Evolutionary conservation across 1,140 invertebrate genomes (phyloP).

Genomic region (Scaptodrosophila lebanonensis): DNA sequence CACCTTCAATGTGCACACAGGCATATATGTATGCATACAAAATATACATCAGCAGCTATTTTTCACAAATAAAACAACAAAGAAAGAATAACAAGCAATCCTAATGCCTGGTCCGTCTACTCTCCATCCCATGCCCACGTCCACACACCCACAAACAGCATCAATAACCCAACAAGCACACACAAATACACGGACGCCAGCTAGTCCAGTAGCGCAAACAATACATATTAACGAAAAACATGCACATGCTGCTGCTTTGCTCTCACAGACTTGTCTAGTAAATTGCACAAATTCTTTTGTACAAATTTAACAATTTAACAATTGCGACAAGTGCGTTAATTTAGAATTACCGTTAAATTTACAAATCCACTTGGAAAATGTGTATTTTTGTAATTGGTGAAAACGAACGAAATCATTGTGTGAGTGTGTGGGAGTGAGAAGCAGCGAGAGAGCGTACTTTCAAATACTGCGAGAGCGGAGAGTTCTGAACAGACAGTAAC

Average conservation of each 20-base stretch:
- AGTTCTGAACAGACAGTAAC: too few species aligned
- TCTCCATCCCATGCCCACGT: conserved; percentile 18
- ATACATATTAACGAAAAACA: conserved; percentile 20
- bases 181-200: background rate
- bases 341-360: conserved; percentile 42
- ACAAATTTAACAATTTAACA: conserved; percentile 44
- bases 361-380: conserved; percentile 31
- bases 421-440: background rate
- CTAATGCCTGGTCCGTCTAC: conserved; percentile 47
- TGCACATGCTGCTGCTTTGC: too few species aligned
- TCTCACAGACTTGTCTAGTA: background rate
- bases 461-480: too few species aligned
- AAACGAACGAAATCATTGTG: background rate
- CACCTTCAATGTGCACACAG: conserved; percentile 33
- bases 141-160: conserved; percentile 30
- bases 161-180: conserved; percentile 7
- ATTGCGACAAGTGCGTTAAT: conserved; percentile 43
- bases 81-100: conserved; percentile 67
- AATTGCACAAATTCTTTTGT: conserved; percentile 23
- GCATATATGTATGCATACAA: conserved; percentile 11
- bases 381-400: conserved; percentile 4
- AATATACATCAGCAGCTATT: conserved; percentile 46
- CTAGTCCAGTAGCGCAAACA: conserved; percentile 44
- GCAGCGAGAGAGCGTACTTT: too few species aligned
- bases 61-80: conserved; percentile 69